A percentile compares a stretch with the other conserved stretches of the same genome.
phyloP scores from a whole-genome alignment of 2,113 vertebrate species.

The Bubo blakistoni region DNA sequence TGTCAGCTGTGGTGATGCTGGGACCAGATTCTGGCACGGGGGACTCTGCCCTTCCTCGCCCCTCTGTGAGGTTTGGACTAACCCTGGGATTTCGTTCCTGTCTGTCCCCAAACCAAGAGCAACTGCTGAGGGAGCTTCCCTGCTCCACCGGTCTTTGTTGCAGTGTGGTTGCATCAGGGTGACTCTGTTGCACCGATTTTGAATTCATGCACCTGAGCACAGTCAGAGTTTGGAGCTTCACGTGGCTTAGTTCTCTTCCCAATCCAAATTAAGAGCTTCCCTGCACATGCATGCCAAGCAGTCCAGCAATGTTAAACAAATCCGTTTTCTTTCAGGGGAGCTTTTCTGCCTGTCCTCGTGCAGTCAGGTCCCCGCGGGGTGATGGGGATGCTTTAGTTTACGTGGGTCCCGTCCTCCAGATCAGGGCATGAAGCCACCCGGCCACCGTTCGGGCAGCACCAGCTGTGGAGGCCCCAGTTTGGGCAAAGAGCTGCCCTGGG shows the following conservation, averaged over 20 bases:
- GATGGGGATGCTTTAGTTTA: not conserved
- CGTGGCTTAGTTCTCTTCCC: not conserved
- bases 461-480: not conserved
- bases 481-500: not conserved
- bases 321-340: rapidly evolving
- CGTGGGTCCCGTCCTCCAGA: not conserved
- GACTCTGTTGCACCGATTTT: not conserved
- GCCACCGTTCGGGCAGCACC: rapidly evolving
- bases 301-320: not conserved
- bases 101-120: not conserved
- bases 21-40: not conserved
- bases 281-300: not conserved
- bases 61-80: not conserved
- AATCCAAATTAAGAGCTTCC: not conserved
- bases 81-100: not conserved
- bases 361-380: not conserved
- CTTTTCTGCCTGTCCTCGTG: not conserved
- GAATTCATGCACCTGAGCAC: not conserved
- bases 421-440: rapidly evolving
- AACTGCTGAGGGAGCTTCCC: not conserved
- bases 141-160: not conserved
- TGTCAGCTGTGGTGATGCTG: not conserved
- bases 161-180: not conserved
- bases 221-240: rapidly evolving
- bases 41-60: not conserved